These are phyloP conservation scores for Lochmaea crataegi DNA, from an alignment of 2,888 invertebrate species.

Conservation along the genomic window DNA sequence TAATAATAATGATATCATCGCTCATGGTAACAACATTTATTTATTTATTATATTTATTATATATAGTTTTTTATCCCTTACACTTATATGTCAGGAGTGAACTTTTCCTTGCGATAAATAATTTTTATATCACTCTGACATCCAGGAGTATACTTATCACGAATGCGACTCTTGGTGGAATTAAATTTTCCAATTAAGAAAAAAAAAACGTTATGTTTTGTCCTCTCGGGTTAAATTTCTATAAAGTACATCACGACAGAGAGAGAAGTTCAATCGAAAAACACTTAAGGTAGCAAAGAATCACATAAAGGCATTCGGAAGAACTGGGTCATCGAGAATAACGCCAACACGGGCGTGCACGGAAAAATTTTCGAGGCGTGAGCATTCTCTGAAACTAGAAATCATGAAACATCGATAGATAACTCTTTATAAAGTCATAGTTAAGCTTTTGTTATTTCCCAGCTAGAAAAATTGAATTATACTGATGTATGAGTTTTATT, in stretches of 20 bases:
- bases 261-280: slow-evolving; percentile 38
- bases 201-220: neutral
- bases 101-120: too few relatives aligned
- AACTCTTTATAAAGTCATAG: too few relatives aligned
- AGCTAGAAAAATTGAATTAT: too few relatives aligned
- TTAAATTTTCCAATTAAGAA: slow-evolving; percentile 9
- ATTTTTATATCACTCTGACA: too few relatives aligned
- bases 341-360: neutral
- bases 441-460: too few relatives aligned
- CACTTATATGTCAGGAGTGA: too few relatives aligned
- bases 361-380: neutral
- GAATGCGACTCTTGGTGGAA: neutral
- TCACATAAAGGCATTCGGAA: slow-evolving; percentile 35
- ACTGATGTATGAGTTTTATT: too few relatives aligned
- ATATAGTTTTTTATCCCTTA: too few relatives aligned
- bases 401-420: slow-evolving; percentile 1
- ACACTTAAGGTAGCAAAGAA: slow-evolving; percentile 38
- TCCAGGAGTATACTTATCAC: too few relatives aligned
- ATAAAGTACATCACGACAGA: slow-evolving; percentile 33
- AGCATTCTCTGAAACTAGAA: neutral
- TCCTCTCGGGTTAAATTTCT: slow-evolving; percentile 26
- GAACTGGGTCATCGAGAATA: slow-evolving; percentile 32
- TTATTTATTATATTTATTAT: too few relatives aligned
- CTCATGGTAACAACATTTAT: too few relatives aligned
- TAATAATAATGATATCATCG: too few relatives aligned